Conservation (phyloP, 2,113 vertebrate genomes). For the Cervus canadensis region DNA sequence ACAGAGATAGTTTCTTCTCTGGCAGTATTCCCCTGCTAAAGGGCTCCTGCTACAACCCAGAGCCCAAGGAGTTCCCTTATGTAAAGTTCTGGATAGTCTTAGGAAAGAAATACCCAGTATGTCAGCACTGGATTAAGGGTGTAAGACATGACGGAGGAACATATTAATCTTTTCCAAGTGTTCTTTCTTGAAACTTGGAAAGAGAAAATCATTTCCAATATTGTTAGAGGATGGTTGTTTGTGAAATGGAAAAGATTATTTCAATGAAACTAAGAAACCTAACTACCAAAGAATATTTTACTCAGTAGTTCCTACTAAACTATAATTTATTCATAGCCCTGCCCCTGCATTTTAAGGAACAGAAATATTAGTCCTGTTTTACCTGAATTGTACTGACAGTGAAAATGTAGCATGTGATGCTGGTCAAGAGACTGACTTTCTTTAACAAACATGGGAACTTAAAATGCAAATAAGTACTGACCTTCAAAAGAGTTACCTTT, state of each 20-base stretch:
- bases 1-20: not conserved
- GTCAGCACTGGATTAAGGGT: not conserved
- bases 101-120: not conserved
- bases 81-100: not conserved
- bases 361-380: constrained; percentile 44
- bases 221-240: not conserved
- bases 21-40: not conserved
- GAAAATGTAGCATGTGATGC: constrained; percentile 21
- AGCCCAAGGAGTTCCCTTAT: not conserved
- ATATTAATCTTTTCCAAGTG: not conserved
- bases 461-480: constrained; percentile 40
- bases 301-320: not conserved
- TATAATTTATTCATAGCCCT: constrained; percentile 22
- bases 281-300: not conserved
- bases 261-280: not conserved
- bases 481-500: constrained; percentile 42
- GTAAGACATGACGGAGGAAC: not conserved
- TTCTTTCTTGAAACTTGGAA: constrained; percentile 7
- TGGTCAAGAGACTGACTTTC: constrained; percentile 22
- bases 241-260: constrained; percentile 16
- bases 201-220: not conserved
- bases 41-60: not conserved
- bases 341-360: not conserved
- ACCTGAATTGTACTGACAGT: not conserved
- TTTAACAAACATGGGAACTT: constrained; percentile 42